Evolutionary conservation across 2,797 vertebrate species (phyloP).

Genomic region (Cynodonichthys magdalenae): DNA sequence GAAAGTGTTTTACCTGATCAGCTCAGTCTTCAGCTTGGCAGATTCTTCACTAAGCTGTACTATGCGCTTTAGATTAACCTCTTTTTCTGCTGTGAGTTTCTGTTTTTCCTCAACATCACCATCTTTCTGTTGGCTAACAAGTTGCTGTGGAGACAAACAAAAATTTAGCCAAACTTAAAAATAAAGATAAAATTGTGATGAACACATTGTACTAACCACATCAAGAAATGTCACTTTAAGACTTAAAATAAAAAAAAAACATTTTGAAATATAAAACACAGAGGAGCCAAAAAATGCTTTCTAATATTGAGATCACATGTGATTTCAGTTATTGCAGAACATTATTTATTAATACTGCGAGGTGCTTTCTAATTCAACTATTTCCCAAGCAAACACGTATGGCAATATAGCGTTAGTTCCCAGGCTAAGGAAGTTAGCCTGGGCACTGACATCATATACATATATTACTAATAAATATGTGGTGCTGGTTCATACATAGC

Average conservation of each 20-base stretch:
- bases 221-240: neutral
- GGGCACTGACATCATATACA: too few species aligned
- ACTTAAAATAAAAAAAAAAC: too few species aligned
- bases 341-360: neutral
- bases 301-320: too few species aligned
- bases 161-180: neutral
- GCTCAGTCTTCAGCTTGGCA: slow-evolving; percentile 90
- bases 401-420: too few species aligned
- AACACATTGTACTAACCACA: neutral
- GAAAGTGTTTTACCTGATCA: slow-evolving; percentile 82
- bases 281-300: too few species aligned
- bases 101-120: slow-evolving; percentile 91
- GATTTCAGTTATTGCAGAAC: neutral
- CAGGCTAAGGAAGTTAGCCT: too few species aligned
- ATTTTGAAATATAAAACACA: too few species aligned
- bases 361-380: neutral
- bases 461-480: too few species aligned
- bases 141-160: slow-evolving; percentile 79
- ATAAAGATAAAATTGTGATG: neutral
- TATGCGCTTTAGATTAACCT: slow-evolving; percentile 89
- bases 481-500: too few species aligned
- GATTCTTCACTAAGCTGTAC: slow-evolving; percentile 91
- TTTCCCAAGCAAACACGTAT: too few species aligned
- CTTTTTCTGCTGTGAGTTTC: slow-evolving; percentile 88
- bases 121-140: slow-evolving; percentile 94